Base-by-base conservation (phyloP, 2,888 invertebrate species). In the Choristoneura rosaceana region DNA sequence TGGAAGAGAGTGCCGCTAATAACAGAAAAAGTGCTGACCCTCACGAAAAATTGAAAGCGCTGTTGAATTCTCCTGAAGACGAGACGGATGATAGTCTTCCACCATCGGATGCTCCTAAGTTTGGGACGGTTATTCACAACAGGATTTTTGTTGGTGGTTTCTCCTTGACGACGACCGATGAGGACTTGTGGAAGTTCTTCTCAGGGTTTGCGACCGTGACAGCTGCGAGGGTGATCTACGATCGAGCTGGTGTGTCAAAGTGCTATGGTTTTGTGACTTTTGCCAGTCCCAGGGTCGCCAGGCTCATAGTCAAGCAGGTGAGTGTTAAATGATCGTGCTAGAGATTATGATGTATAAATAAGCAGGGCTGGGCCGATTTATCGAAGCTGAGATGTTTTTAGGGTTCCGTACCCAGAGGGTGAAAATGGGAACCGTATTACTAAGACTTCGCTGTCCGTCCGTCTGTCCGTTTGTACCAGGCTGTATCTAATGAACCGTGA, bases 101-200 rank as follows among this genome's bases (percentile, higher is more conserved):
- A 4, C 92, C 93, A 0, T 88, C 92, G 1, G 93, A 91, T 84
- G 95, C 90, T 77, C 95, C 91, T 0, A 96, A 96, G 84, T 96
- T 95, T 79, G 98, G 96, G 77, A 98, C 98, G 45, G 95, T 98
- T 75, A 98, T 99, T 82, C 99, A 99, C 74, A 99, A 99, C 90
- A 95, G 99, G 82, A 98, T 99, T 84, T 99, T 99, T 91, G 99
- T 99, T 67, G 99, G 99, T 73, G 99, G 99, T 34, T 99, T 99
- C 84, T 97, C 98, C 71, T 96, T 98, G 82, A 98, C 97, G 84
- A 99, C 99, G 61, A 98, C 98, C 64, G 99, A 99, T 92, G 96
- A 97, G 69, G 99, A 99, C 86, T 93, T 99, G 77, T 97, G 97
- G 92, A 97, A 97, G 87, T 96, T 99, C 77, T 99, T 99, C 90